Conservation (phyloP, 1,140 invertebrate genomes). For the Euura lappo region DNA sequence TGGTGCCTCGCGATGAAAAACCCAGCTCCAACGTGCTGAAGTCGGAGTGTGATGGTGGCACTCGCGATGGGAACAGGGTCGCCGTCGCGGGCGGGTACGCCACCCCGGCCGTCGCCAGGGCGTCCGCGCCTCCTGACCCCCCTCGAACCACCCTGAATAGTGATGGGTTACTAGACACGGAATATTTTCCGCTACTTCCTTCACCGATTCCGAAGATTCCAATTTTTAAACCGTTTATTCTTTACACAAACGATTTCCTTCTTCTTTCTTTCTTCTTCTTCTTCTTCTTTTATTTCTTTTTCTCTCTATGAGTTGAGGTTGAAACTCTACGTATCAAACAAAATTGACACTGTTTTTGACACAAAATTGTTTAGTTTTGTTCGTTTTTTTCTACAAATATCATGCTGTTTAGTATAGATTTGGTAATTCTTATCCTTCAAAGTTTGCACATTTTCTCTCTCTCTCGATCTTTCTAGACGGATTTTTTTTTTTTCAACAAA, state of each 20-base stretch:
- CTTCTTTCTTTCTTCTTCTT: background rate
- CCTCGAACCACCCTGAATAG: constrained; percentile 56
- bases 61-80: constrained; percentile 55
- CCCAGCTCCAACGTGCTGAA: constrained; percentile 65
- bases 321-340: no score
- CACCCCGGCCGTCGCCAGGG: constrained; percentile 60
- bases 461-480: background rate
- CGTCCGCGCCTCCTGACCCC: constrained; percentile 56
- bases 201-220: background rate
- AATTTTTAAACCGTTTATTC: background rate
- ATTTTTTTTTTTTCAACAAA: background rate
- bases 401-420: no score
- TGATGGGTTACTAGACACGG: constrained; percentile 17
- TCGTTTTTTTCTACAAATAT: no score
- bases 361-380: background rate
- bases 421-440: no score
- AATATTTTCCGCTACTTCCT: constrained; percentile 12
- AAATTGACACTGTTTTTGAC: no score
- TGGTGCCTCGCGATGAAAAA: constrained; percentile 63
- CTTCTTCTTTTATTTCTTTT: background rate
- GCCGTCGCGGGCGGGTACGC: constrained; percentile 60
- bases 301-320: no score
- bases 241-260: background rate
- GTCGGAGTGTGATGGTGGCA: constrained; percentile 51
- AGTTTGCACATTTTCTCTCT: no score